Base-by-base conservation (phyloP, 2,888 invertebrate genomes). In the Drosophila pegasa region DNA sequence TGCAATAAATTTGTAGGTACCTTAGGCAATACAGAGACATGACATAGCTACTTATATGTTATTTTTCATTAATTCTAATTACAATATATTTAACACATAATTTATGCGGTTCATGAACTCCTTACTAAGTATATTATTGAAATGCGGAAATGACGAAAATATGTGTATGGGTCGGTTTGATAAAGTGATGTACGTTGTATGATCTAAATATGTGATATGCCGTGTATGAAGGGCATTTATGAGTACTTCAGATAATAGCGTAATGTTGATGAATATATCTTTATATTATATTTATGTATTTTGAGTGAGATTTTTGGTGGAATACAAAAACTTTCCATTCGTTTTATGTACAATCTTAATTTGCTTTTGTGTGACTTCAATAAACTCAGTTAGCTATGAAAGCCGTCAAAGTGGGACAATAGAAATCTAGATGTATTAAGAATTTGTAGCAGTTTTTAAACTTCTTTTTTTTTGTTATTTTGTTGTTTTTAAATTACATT, bases 21-120 rank as follows among this genome's bases (percentile, higher is more conserved):
- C 84, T 88, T 88, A 85, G 88, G 88, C 57, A 87, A 69, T 87
- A 88, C 78, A 82, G 79, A 82, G 88, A 88, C 76, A 68, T 78
- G 72, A 79, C 71, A 84, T 78, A 78, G 60, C 75, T 80, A 75
- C 69, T 69, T 86, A 80, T 41, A 40, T 35, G 52, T 47, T 76
- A 75, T 45, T 41, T 45, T 38, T 38, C 14, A 14, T 75, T 59
- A 70, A 66, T 57, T 40, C 75, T 75, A 75, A 65, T 75, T 74
- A 70, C 59, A 62, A 61, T 66, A 51, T 69, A 43, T 60, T 35
- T 48, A 71, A 52, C 60, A 60, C 67, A 61, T 50, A 29, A 38
- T 50, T 48, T 31, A 54, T 56, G 54, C 56, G 31, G 25, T 41
- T 35, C 35, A 47, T 51, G 52, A 35, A 33, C 16, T 55, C 25